Percentiles rank a stretch among this genome's conserved stretches.
Evolutionary conservation across 1,140 invertebrate genomes (phyloP).

Genomic region (Platyura marginata): DNA sequence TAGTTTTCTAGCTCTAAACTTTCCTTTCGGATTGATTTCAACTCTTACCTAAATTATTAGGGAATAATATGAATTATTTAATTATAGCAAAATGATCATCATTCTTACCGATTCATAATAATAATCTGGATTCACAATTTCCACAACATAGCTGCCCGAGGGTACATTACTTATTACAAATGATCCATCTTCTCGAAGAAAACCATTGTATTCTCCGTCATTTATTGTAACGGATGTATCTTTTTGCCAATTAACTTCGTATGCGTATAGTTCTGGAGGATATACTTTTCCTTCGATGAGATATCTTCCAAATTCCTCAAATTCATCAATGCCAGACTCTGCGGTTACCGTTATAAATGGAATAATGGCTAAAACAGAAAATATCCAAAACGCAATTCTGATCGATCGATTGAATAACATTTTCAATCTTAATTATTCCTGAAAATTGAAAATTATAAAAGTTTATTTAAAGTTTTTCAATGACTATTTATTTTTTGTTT

Average conservation of each 20-base stretch:
- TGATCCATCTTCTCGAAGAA: conserved; percentile 80
- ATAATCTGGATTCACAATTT: conserved; percentile 79
- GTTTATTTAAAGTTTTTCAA: too few species aligned
- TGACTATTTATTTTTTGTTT: too few species aligned
- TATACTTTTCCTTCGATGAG: conserved; percentile 68
- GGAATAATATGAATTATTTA: not conserved
- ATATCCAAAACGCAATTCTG: too few species aligned
- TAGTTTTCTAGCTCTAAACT: conserved; percentile 84
- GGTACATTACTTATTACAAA: conserved; percentile 81
- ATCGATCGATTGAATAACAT: too few species aligned
- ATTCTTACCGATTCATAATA: conserved; percentile 64
- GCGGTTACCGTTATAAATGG: too few species aligned
- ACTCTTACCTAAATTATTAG: conserved; percentile 34
- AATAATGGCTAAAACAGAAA: too few species aligned
- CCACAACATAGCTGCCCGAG: conserved; percentile 87
- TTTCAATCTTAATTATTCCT: too few species aligned
- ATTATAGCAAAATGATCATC: not conserved
- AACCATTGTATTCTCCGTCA: conserved; percentile 71
- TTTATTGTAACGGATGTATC: conserved; percentile 68
- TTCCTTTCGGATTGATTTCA: conserved; percentile 92
- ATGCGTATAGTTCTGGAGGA: conserved; percentile 37
- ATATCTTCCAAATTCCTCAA: not conserved
- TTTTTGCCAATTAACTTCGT: conserved; percentile 47
- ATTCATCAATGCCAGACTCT: not conserved
- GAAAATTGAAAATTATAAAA: too few species aligned